phyloP scores from a whole-genome alignment of 2,797 vertebrate species.

The Sylvilagus floridanus region DNA sequence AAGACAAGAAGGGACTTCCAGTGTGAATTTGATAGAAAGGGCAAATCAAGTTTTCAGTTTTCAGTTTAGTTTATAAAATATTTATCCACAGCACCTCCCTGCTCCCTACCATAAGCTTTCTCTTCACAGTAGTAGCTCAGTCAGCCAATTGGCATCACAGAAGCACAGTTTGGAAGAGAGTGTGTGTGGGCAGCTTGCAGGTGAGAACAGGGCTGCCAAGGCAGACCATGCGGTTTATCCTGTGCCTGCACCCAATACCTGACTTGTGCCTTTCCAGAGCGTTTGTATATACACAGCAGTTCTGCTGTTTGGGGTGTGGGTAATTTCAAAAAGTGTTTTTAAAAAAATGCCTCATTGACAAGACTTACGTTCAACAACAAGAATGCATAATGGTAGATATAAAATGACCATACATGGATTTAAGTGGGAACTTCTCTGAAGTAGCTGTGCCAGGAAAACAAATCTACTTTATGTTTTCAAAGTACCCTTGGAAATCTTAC shows the following conservation, averaged over 20 bases:
- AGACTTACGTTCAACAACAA: constrained; percentile 59
- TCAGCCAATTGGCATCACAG: constrained; percentile 71
- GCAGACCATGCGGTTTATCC: constrained; percentile 80
- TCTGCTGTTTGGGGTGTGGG: constrained; percentile 72
- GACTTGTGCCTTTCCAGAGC: constrained; percentile 74
- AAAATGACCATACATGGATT: constrained; percentile 54
- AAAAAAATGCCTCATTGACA: constrained; percentile 57
- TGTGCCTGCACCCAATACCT: constrained; percentile 79
- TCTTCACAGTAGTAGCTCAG: constrained; percentile 52
- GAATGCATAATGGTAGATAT: constrained; percentile 34
- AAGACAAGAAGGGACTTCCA: constrained; percentile 28
- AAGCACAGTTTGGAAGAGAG: constrained; percentile 71
- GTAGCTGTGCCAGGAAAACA: constrained; percentile 40
- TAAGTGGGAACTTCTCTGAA: constrained; percentile 48
- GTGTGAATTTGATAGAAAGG: constrained; percentile 46
- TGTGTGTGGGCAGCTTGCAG: constrained; percentile 81
- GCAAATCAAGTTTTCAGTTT: constrained; percentile 53
- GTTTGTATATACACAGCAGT: constrained; percentile 73
- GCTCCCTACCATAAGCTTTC: constrained; percentile 14
- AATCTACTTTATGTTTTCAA: constrained; percentile 42
- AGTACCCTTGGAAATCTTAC: constrained; percentile 41
- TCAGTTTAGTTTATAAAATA: constrained; percentile 64
- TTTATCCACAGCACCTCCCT: constrained; percentile 17
- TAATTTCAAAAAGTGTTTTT: constrained; percentile 74
- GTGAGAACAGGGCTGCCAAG: constrained; percentile 78